These are phyloP conservation scores for Thymelicus acteon DNA, from an alignment of 2,888 invertebrate species.

Conservation along the genomic window DNA sequence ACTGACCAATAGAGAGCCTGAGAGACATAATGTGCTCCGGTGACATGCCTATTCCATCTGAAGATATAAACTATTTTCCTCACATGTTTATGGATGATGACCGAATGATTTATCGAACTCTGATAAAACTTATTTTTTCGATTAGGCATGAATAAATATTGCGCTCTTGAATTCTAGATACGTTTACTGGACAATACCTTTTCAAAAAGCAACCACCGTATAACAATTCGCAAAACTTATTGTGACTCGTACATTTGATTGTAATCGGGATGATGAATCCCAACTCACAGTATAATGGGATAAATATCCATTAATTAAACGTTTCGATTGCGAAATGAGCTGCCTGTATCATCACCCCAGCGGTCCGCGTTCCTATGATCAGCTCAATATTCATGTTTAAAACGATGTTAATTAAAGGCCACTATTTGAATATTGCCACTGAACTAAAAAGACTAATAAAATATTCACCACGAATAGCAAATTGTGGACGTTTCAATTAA, in stretches of 20 bases:
- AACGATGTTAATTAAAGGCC: slow-evolving; percentile 7
- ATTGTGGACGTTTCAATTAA: slow-evolving; percentile 10
- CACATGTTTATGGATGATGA: too few relatives aligned
- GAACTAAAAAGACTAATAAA: not conserved
- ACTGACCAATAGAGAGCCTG: too few relatives aligned
- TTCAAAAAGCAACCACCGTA: too few relatives aligned
- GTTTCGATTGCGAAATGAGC: not conserved
- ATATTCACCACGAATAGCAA: not conserved
- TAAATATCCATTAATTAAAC: not conserved
- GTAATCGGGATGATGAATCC: not conserved
- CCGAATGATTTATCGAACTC: too few relatives aligned
- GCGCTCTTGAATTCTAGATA: too few relatives aligned
- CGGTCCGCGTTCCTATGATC: not conserved
- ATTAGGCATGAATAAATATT: too few relatives aligned
- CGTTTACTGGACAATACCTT: too few relatives aligned
- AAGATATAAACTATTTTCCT: too few relatives aligned
- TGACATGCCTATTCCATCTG: too few relatives aligned
- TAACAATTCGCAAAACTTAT: too few relatives aligned
- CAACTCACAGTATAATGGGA: not conserved
- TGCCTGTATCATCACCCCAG: not conserved
- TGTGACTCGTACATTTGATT: not conserved
- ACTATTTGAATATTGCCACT: slow-evolving; percentile 7
- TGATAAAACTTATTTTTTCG: too few relatives aligned
- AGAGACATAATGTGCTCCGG: too few relatives aligned
- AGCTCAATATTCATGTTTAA: not conserved